phyloP scores from a whole-genome alignment of 2,113 vertebrate genomes.

The Leptocoma aspasia region DNA sequence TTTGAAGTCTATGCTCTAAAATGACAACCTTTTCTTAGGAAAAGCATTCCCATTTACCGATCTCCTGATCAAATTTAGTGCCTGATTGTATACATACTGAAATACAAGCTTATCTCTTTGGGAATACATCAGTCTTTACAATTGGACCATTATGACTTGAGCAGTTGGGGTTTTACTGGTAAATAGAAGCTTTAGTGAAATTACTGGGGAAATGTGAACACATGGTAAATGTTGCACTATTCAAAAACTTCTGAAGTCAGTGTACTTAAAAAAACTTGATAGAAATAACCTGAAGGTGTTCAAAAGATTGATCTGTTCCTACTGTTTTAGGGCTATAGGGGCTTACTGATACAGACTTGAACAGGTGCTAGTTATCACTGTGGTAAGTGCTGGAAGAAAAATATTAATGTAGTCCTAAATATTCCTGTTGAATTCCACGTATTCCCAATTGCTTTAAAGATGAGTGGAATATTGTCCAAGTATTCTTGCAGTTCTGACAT shows the following conservation, averaged over 20 bases:
- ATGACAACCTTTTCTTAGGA: background rate
- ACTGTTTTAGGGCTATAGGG: background rate
- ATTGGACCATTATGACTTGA: background rate
- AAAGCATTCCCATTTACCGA: background rate
- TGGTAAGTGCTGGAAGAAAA: background rate
- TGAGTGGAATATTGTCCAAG: background rate
- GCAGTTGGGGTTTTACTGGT: background rate
- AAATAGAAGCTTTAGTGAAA: background rate
- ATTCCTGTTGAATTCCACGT: background rate
- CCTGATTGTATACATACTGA: background rate
- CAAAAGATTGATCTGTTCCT: background rate
- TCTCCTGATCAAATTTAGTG: background rate
- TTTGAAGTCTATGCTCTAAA: background rate
- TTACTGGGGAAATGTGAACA: accelerated
- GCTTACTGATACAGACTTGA: background rate
- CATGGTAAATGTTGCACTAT: background rate
- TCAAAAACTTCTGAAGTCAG: background rate
- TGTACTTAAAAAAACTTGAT: background rate
- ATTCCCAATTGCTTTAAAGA: background rate
- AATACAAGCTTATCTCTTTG: background rate
- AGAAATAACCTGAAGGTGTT: background rate
- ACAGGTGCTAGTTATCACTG: background rate
- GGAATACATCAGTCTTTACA: background rate
- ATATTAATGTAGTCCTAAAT: background rate
- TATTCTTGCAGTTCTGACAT: background rate